phyloP scores from a whole-genome alignment of 2,113 vertebrate species.

The Rissa tridactyla region DNA sequence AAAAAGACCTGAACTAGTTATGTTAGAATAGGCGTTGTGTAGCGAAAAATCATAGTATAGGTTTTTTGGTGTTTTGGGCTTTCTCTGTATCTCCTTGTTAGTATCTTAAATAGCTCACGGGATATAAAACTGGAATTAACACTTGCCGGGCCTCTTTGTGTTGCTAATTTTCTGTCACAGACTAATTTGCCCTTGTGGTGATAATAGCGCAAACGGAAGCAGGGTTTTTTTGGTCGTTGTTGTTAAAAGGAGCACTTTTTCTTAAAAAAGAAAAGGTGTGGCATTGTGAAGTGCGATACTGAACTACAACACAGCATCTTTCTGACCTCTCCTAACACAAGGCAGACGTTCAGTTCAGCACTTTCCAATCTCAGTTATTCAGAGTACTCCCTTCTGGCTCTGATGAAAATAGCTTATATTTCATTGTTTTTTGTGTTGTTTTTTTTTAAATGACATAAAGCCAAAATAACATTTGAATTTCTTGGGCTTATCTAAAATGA shows the following conservation, averaged over 20 bases:
- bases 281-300: background rate
- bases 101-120: background rate
- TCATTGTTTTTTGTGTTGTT: background rate
- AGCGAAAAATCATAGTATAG: background rate
- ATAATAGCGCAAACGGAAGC: background rate
- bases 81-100: background rate
- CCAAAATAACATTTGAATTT: background rate
- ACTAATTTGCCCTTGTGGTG: slow-evolving; percentile 4
- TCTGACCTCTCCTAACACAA: background rate
- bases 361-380: background rate
- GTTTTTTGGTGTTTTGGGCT: background rate
- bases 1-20: background rate
- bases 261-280: background rate
- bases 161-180: background rate
- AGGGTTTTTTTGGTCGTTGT: background rate
- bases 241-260: background rate
- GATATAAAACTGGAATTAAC: slow-evolving; percentile 15
- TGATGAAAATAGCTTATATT: background rate
- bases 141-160: background rate
- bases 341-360: background rate
- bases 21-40: background rate
- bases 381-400: background rate
- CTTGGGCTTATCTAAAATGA: background rate
- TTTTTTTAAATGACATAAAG: background rate
- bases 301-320: background rate